Base-by-base conservation (phyloP, 2,888 invertebrate species). In the Gerris lacustris region DNA sequence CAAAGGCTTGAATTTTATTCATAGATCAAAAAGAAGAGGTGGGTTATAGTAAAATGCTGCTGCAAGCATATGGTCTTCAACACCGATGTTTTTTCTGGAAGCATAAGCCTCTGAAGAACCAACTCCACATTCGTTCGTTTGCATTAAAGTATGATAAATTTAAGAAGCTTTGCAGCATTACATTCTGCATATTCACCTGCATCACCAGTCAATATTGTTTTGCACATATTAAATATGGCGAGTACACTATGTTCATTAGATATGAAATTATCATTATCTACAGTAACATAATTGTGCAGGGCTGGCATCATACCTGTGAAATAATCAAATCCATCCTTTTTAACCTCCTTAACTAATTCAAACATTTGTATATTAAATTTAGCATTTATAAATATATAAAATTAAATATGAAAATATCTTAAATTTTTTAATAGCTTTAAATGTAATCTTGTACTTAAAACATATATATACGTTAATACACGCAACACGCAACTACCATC, bases 271-370 rank as follows among this genome's bases (percentile, higher is more conserved):
- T 90, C 88, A 0, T 96, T 95, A 80, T 98, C 97, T 5, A 97
- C 91, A 0, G 95, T 96, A 69, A 99, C 89, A 81, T 96, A 99
- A 82, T 98, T 97, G 82, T 99, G 96, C 45, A 99, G 84, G 6
- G 95, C 92, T 0, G 98, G 96, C 96, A 98, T 97, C 91, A 99
- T 95, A 78, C 99, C 99, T 73, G 90, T 88, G 81, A 98, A 99
- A 83, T 95, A 97, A 79, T 97, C 97, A 71, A 90, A 87, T 64
- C 95, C 96, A 80, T 96, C 95, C 78, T 94, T 93, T 82, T 94
- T 91, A 79, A 31, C 31, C 31, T 31, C 31, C 31, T 31, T 31
- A 31, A 31, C 31, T 31, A 31, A 31, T 31, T 31, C 31, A 31
- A 31, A 31, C 31, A 31, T 31, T 31, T 4, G 31, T 31, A 31